These are phyloP conservation scores for Pollenia griseotomentosa DNA, from an alignment of 2,888 invertebrate species.

Conservation along the genomic window DNA sequence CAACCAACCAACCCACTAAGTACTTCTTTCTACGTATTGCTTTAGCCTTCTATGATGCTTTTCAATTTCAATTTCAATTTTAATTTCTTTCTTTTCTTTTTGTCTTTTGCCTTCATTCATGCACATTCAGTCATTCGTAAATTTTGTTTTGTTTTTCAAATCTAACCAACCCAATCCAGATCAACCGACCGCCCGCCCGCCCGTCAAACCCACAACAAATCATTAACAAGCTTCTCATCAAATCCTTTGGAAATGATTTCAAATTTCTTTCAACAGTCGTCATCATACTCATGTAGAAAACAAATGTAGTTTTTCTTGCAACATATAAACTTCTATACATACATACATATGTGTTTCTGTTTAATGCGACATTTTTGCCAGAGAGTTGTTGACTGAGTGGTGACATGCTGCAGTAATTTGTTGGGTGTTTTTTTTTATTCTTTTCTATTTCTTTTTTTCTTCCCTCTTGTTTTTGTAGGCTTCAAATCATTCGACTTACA, in stretches of 20 bases:
- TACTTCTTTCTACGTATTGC: neutral
- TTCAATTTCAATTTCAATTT: constrained; percentile 65
- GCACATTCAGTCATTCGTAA: constrained; percentile 69
- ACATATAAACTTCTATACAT: constrained; percentile 19
- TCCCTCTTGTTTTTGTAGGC: constrained; percentile 33
- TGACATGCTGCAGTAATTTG: constrained; percentile 58
- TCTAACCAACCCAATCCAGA: constrained; percentile 30
- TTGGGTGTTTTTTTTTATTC: constrained; percentile 45
- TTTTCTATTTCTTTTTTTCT: neutral
- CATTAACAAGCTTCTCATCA: constrained; percentile 71
- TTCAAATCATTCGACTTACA: constrained; percentile 64
- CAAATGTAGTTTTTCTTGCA: constrained; percentile 41
- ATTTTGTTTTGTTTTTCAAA: constrained; percentile 62
- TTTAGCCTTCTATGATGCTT: constrained; percentile 5
- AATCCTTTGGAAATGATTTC: constrained; percentile 71
- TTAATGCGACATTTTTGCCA: constrained; percentile 67
- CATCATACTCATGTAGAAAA: constrained; percentile 35
- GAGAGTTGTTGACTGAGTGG: constrained; percentile 51
- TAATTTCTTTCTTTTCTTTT: constrained; percentile 61
- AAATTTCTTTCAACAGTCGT: constrained; percentile 69
- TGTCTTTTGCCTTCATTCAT: constrained; percentile 61
- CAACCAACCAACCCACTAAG: constrained; percentile 31
- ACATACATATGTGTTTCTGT: constrained; percentile 11
- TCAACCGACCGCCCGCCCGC: neutral
- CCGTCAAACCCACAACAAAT: constrained; percentile 65